Evolutionary conservation across 2,888 invertebrate genomes (phyloP).

Genomic region (Tachina fera): DNA sequence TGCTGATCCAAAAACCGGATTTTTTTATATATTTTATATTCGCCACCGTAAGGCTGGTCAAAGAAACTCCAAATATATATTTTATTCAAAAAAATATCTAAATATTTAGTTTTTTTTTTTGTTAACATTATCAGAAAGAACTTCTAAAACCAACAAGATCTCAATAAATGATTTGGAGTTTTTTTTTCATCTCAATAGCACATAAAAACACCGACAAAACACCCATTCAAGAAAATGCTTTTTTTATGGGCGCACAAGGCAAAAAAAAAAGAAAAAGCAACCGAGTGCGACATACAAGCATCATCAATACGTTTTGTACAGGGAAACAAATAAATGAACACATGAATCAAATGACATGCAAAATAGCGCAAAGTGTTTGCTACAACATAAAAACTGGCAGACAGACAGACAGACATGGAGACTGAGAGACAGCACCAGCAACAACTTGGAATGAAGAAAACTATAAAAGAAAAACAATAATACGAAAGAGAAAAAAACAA

Average conservation of each 20-base stretch:
- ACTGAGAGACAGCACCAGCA: slow-evolving; percentile 40
- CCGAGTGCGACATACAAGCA: slow-evolving; percentile 36
- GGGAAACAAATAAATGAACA: slow-evolving; percentile 64
- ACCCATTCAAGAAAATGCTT: slow-evolving; percentile 53
- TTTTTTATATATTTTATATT: background rate
- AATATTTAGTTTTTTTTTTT: slow-evolving; percentile 3
- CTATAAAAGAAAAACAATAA: background rate
- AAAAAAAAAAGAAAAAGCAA: slow-evolving; percentile 7
- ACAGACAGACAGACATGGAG: background rate
- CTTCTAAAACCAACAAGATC: slow-evolving; percentile 16
- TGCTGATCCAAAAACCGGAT: background rate
- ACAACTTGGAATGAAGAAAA: background rate
- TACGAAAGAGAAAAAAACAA: background rate
- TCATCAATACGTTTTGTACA: slow-evolving; percentile 53
- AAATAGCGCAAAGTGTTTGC: slow-evolving; percentile 67
- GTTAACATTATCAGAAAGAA: slow-evolving; percentile 22
- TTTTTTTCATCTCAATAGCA: slow-evolving; percentile 2
- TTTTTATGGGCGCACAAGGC: slow-evolving; percentile 3
- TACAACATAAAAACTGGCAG: slow-evolving; percentile 26
- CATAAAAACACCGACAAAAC: slow-evolving; percentile 62
- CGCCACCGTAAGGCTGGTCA: background rate
- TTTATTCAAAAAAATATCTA: background rate
- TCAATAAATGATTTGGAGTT: slow-evolving; percentile 20
- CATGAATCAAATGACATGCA: slow-evolving; percentile 71
- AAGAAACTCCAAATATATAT: background rate